A percentile compares a stretch with the other conserved stretches of the same genome.
These are phyloP conservation scores for Dinocampus coccinellae DNA, from an alignment of 2,888 invertebrate species.

Conservation along the genomic window DNA sequence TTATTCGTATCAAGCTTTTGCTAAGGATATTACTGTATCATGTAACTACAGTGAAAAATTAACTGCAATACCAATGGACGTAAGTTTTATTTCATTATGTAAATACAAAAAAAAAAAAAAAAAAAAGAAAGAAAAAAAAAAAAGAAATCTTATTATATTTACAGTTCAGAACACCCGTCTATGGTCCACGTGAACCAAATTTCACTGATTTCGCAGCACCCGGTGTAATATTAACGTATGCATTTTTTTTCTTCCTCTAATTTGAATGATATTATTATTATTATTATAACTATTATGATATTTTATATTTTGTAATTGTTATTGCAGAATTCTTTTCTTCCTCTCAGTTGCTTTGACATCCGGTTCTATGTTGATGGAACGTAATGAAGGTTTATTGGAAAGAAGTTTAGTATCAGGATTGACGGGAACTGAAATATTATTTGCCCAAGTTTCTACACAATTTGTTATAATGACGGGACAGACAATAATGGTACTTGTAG, in stretches of 20 bases:
- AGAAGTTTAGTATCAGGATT: constrained; percentile 87
- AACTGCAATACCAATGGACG: constrained; percentile 75
- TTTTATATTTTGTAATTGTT: background rate
- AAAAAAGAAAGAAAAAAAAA: background rate
- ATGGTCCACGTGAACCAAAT: constrained; percentile 81
- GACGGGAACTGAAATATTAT: constrained; percentile 84
- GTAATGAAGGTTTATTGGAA: constrained; percentile 91
- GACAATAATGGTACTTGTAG: constrained; percentile 81
- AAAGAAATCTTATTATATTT: background rate
- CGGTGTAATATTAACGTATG: constrained; percentile 90
- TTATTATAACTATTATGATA: background rate
- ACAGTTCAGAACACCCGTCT: constrained; percentile 80
- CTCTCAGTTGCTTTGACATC: constrained; percentile 93
- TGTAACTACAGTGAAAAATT: constrained; percentile 78
- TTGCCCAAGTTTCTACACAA: constrained; percentile 89
- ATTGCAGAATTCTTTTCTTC: constrained; percentile 88
- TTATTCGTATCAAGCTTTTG: constrained; percentile 80
- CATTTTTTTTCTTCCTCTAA: constrained; percentile 63
- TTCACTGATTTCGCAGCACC: constrained; percentile 97
- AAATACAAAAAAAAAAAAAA: background rate
- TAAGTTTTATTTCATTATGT: constrained; percentile 66
- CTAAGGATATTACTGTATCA: constrained; percentile 74
- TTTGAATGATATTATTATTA: constrained; percentile 8
- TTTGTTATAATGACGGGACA: constrained; percentile 90
- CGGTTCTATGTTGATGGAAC: constrained; percentile 88